Base-by-base conservation (phyloP, 2,797 vertebrate species). In the Lacerta agilis region DNA sequence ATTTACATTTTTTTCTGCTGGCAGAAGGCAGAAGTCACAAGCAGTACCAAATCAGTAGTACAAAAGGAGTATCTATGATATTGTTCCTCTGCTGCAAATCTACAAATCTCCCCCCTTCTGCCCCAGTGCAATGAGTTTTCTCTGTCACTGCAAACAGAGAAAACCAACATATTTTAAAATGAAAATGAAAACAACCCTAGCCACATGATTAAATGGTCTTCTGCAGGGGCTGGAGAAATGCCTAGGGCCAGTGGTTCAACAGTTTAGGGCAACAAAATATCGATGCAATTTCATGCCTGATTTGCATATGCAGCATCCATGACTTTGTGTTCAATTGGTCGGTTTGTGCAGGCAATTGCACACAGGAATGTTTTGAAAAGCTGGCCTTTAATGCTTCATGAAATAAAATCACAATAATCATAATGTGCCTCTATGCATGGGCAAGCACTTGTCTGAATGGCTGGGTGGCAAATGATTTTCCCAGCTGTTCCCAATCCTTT, bases 321-420 rank as follows among this genome's bases (percentile, higher is more conserved):
- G 0, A 75, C 0, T 27, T 33, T 75, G 91, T 8, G 87, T 92
- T 88, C 89, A 89, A 92, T 94, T 69, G 86, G 83, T 49, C 0
- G 86, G 82, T 90, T 87, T 85, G 89, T 1, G 0, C 81, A 58
- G 76, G 88, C 93, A 92, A 88, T 6, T 1, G 0, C n/a, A 87
- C 83, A 85, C 89, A 38, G 0, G 1, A 90, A 90, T 93, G 83
- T 83, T 94, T 82, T 90, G 83, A 88, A 66, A 93, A 91, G 90
- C 82, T 0, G 43, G 4, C 27, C 85, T 41, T 73, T 1, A 86
- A 77, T 3, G 83, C 71, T 87, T 45, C 77, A 43, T 1, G 0
- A 79, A 86, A 69, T 85, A 64, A 76, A 66, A 64, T 86, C 90
- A 83, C 80, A 79, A 36, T 84, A n/a, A 79, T 61, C 36, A 9